Base-by-base conservation (phyloP, 2,888 invertebrate species). In the Chloromyia formosa region DNA sequence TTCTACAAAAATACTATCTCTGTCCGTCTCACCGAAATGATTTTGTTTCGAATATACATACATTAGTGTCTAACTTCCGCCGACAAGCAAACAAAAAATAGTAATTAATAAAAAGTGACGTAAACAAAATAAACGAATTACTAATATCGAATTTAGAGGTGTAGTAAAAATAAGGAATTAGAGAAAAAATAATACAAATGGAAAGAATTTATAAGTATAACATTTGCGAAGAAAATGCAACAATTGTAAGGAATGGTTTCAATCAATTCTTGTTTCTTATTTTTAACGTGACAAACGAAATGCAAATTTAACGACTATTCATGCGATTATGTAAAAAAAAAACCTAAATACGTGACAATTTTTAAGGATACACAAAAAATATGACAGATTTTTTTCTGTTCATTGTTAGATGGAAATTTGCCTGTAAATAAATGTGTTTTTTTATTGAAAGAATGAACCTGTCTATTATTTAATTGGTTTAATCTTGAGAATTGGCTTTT, bases 351-450 rank as follows among this genome's bases (percentile, higher is more conserved):
- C n/a, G 66, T 23, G 23, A 54, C 16, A n/a, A 42, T 64, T 22
- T 64, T 22, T 16, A 16, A 66, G 1, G 49, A 49, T 45, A 45
- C 22, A 22, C 45, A 18, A 42, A 42, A 66, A 66, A 66, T 45
- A 35, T 49, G 42, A 22, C 42, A 62, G 16, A 40, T 42, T 66
- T 56, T 56, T 45, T 49, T 49, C 49, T 49, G 49, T 49, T 49
- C 12, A 35, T 35, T 49, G 49, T 66, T 49, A 22, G 16, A 49
- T 66, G 49, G 16, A 49, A 5, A 66, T 66, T 66, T 66, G 66
- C 66, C 56, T 66, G 66, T 66, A 66, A 66, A 66, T 66, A 66
- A 66, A 66, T 45, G 66, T 66, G 66, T 66, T 66, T 66, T 61
- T 66, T 66, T 66, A 66, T 66, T 45, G 66, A 66, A 66, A 45